Percentiles rank a stretch among this genome's conserved stretches.
Evolutionary conservation across 2,113 vertebrate species (phyloP).

Genomic region (Microtus ochrogaster): DNA sequence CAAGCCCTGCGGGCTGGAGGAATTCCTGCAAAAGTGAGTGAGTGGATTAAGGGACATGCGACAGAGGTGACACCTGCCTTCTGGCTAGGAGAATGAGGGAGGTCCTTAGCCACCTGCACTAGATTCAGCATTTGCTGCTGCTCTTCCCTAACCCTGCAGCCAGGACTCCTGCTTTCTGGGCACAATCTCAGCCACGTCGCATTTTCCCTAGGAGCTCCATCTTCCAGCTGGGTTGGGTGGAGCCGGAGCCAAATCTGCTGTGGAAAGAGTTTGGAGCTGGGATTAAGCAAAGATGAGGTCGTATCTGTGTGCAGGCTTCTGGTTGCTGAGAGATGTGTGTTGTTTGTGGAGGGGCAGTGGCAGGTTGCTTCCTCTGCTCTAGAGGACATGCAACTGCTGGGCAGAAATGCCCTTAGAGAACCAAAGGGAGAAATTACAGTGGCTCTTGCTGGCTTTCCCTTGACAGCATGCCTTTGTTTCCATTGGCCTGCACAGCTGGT

Average conservation of each 20-base stretch:
- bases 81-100: neutral
- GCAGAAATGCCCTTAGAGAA: neutral
- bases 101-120: neutral
- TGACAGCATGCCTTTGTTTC: neutral
- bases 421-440: neutral
- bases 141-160: neutral
- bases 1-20: slow-evolving; percentile 90
- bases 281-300: slow-evolving; percentile 30
- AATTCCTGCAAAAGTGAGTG: slow-evolving; percentile 96
- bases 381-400: neutral
- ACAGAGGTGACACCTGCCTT: neutral
- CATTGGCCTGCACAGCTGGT: neutral
- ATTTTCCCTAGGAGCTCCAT: slow-evolving; percentile 44
- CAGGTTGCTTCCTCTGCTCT: neutral
- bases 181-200: slow-evolving; percentile 19
- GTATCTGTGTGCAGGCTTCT: neutral
- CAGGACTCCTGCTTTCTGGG: slow-evolving; percentile 40
- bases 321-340: neutral
- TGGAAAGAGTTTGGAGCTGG: slow-evolving; percentile 66
- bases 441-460: neutral
- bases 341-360: neutral
- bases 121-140: neutral
- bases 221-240: slow-evolving; percentile 65
- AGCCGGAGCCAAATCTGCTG: slow-evolving; percentile 51
- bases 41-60: accelerated